Conservation (phyloP, 2,797 vertebrate species). For the Pipistrellus pygmaeus region DNA sequence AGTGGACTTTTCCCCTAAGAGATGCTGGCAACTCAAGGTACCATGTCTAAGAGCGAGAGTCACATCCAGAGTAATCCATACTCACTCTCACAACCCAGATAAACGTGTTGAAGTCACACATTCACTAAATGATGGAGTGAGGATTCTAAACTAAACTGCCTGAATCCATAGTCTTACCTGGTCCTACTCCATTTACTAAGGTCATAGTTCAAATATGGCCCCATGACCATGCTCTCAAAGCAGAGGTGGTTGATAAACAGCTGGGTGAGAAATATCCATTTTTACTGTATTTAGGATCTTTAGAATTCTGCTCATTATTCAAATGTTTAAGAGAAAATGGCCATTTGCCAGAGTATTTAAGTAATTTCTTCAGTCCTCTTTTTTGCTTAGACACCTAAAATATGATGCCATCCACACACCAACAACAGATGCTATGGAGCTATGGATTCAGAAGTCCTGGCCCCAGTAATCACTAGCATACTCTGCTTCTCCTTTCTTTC, state of each 20-base stretch:
- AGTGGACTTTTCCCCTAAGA: too few relatives aligned
- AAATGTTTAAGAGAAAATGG: neutral
- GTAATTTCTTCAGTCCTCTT: neutral
- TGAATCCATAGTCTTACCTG: too few relatives aligned
- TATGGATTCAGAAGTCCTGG: neutral
- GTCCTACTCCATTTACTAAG: neutral
- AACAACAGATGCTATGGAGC: fast-evolving
- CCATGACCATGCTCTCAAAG: fast-evolving
- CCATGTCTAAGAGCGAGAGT: neutral
- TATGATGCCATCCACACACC: fast-evolving
- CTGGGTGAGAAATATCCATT: fast-evolving
- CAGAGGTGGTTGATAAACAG: neutral
- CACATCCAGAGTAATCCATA: neutral
- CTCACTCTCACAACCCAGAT: neutral
- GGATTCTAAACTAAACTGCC: neutral
- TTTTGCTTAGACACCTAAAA: neutral
- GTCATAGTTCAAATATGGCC: neutral
- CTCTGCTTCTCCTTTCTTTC: fast-evolving
- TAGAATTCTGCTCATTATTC: neutral
- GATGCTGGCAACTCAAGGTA: fast-evolving
- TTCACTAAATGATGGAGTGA: too few relatives aligned
- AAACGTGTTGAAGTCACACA: too few relatives aligned
- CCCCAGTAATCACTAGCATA: fast-evolving
- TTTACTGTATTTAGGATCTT: too few relatives aligned
- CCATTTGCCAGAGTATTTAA: neutral